Conservation (phyloP, 2,888 invertebrate genomes). For the Phasia obesa region DNA sequence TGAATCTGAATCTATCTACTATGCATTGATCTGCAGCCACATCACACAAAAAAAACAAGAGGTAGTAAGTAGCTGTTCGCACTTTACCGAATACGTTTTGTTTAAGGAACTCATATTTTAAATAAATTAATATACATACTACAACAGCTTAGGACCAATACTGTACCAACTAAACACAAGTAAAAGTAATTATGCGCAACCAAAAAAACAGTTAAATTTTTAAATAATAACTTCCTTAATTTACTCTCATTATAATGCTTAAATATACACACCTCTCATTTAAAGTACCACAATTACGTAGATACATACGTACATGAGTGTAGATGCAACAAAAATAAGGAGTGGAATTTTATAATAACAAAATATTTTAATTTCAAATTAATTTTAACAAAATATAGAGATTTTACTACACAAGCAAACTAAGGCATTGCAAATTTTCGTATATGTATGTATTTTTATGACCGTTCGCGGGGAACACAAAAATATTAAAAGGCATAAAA, state of each 20-base stretch:
- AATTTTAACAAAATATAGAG: conserved; percentile 35
- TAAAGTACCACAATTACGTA: background rate
- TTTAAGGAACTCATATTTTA: too few relatives aligned
- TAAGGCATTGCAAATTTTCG: conserved; percentile 28
- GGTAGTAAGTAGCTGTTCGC: too few relatives aligned
- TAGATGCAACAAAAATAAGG: conserved; percentile 34
- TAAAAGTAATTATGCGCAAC: conserved; percentile 61
- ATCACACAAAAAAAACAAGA: too few relatives aligned
- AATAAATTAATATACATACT: too few relatives aligned
- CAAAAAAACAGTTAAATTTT: conserved; percentile 41
- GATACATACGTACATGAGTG: background rate
- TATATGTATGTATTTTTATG: background rate
- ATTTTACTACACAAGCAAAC: conserved; percentile 3
- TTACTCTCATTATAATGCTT: conserved; percentile 56
- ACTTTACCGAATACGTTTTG: too few relatives aligned
- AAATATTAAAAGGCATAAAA: conserved; percentile 53
- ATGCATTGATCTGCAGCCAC: too few relatives aligned
- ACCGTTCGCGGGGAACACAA: conserved; percentile 29
- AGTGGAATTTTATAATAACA: conserved; percentile 55
- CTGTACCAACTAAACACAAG: conserved; percentile 31
- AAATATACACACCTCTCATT: conserved; percentile 54
- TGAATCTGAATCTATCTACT: too few relatives aligned
- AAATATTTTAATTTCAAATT: conserved; percentile 58
- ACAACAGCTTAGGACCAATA: background rate
- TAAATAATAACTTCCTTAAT: conserved; percentile 65